phyloP scores from a whole-genome alignment of 2,797 vertebrate genomes.

The Amphiprion clarkii region DNA sequence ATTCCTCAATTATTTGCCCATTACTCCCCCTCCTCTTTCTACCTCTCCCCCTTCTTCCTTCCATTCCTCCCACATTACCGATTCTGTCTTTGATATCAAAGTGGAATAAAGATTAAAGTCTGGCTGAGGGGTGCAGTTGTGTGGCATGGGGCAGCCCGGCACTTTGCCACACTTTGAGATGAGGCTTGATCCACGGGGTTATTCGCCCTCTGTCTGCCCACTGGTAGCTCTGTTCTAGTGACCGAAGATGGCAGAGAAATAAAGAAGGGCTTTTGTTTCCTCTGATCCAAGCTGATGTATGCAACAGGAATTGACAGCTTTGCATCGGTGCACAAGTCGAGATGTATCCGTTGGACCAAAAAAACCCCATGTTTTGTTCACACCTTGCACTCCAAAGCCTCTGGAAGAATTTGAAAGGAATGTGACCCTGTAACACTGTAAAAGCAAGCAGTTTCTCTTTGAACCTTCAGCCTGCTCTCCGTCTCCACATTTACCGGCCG shows the following conservation, averaged over 20 bases:
- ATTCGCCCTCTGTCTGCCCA: conserved; percentile 73
- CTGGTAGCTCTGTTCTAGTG: conserved; percentile 40
- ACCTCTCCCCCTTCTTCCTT: conserved; percentile 33
- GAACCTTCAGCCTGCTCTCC: conserved; percentile 36
- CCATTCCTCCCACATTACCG: conserved; percentile 70
- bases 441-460: conserved; percentile 56
- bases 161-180: conserved; percentile 65
- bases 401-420: conserved; percentile 69
- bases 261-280: conserved; percentile 57
- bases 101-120: conserved; percentile 83
- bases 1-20: conserved; percentile 70
- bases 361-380: conserved; percentile 45
- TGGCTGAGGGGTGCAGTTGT: conserved; percentile 54
- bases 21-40: conserved; percentile 32
- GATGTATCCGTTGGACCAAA: conserved; percentile 20
- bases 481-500: conserved; percentile 32
- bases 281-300: conserved; percentile 29
- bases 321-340: conserved; percentile 2
- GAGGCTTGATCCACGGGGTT: conserved; percentile 88
- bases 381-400: conserved; percentile 47
- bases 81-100: conserved; percentile 81
- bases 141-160: conserved; percentile 73
- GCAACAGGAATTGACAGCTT: conserved; percentile 32
- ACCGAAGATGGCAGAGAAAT: conserved; percentile 47
- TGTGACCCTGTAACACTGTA: conserved; percentile 62